Evolutionary conservation across 2,888 invertebrate genomes (phyloP).

Genomic region (Stenolophus ochropezus): DNA sequence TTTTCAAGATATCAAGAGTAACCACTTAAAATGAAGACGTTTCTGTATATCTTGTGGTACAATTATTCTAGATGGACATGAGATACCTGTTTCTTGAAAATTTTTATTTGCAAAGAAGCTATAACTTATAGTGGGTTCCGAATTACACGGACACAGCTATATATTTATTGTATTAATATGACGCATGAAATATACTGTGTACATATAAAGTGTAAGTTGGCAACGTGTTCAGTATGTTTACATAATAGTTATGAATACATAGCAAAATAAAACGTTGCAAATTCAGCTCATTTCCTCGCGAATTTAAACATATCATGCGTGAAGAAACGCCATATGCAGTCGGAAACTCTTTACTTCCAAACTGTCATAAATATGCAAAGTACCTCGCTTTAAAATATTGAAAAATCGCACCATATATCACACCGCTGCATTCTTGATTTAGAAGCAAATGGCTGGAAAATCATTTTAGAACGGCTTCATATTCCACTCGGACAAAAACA

Average conservation of each 20-base stretch:
- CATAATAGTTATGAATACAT: slow-evolving; percentile 4
- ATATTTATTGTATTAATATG: too few species aligned
- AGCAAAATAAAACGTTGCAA: slow-evolving; percentile 11
- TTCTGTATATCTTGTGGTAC: too few species aligned
- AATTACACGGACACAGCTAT: too few species aligned
- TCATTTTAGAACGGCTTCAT: slow-evolving; percentile 44
- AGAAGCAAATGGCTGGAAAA: slow-evolving; percentile 42
- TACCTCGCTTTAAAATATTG: slow-evolving; percentile 48
- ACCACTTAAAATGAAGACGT: too few species aligned
- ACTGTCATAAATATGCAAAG: slow-evolving; percentile 54
- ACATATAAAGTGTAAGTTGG: neutral
- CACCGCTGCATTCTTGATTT: slow-evolving; percentile 40
- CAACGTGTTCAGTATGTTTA: neutral
- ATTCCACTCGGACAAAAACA: slow-evolving; percentile 23
- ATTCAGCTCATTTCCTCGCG: slow-evolving; percentile 18
- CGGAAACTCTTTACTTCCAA: slow-evolving; percentile 38
- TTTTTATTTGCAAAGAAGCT: too few species aligned
- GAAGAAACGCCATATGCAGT: slow-evolving; percentile 40
- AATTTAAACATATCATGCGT: slow-evolving; percentile 27
- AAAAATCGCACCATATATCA: slow-evolving; percentile 41
- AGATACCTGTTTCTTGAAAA: too few species aligned
- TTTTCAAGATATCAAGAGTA: too few species aligned
- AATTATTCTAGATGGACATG: too few species aligned
- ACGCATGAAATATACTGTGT: neutral
- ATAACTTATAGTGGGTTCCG: too few species aligned